Conservation (phyloP, 37 sponge, comb jelly and placozoan species). For the Halisarca cf. caerulea region DNA sequence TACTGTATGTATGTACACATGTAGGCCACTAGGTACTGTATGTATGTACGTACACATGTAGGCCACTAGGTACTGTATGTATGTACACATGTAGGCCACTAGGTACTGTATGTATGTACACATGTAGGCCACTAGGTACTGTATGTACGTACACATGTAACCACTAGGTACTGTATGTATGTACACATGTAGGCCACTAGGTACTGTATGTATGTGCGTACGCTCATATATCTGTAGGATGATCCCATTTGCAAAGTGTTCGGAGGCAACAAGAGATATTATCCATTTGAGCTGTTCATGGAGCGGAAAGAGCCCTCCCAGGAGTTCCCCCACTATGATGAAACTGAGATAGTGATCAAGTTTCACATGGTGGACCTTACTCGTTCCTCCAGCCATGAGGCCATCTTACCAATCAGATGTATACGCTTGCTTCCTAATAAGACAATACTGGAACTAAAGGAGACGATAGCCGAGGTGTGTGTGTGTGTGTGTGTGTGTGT, state of each 20-base stretch:
- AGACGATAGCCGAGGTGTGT: constrained; percentile 1
- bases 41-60: no score
- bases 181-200: no score
- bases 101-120: no score
- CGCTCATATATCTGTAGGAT: constrained; percentile 34
- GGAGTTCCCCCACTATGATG: constrained; percentile 66
- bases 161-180: no score
- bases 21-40: no score
- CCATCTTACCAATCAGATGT: neutral
- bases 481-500: no score
- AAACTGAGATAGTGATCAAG: constrained; percentile 6
- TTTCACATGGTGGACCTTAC: neutral
- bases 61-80: no score
- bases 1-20: no score
- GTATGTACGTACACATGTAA: no score
- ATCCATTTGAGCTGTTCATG: constrained; percentile 83
- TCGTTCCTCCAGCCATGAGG: neutral
- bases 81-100: no score
- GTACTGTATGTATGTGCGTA: no score
- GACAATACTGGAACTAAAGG: constrained; percentile 6
- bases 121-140: no score
- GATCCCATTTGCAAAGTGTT: constrained; percentile 62
- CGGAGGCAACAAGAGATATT: constrained; percentile 73
- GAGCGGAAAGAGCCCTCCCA: constrained; percentile 63
- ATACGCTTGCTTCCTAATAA: neutral